Conservation (phyloP, 2,113 vertebrate species). For the Heptranchias perlo region DNA sequence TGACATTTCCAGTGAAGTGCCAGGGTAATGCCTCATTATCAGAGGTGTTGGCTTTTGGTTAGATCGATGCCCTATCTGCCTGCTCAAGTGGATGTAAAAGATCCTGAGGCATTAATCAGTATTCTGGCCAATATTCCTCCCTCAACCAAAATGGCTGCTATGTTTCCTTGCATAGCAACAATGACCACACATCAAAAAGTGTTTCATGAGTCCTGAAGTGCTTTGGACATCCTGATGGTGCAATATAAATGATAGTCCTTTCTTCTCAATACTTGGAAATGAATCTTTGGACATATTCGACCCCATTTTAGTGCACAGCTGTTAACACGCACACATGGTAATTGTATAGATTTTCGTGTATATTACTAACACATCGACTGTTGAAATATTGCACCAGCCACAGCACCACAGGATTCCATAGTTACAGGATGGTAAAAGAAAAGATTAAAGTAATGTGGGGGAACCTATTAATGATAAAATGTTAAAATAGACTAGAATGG, state of each 20-base stretch:
- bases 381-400: background rate
- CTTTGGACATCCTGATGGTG: background rate
- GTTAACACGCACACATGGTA: background rate
- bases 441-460: background rate
- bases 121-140: background rate
- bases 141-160: background rate
- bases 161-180: no score
- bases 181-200: no score
- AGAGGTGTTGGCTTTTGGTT: background rate
- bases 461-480: background rate
- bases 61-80: background rate
- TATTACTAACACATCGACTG: background rate
- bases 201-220: no score
- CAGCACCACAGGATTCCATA: background rate
- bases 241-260: background rate
- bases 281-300: background rate
- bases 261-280: background rate
- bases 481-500: background rate
- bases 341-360: background rate
- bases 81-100: background rate
- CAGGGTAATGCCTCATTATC: background rate
- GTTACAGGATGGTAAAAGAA: background rate
- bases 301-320: background rate
- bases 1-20: background rate
- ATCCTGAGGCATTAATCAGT: background rate